phyloP scores from a whole-genome alignment of 2,797 vertebrate genomes.

The Crossoptilon crossoptilon region DNA sequence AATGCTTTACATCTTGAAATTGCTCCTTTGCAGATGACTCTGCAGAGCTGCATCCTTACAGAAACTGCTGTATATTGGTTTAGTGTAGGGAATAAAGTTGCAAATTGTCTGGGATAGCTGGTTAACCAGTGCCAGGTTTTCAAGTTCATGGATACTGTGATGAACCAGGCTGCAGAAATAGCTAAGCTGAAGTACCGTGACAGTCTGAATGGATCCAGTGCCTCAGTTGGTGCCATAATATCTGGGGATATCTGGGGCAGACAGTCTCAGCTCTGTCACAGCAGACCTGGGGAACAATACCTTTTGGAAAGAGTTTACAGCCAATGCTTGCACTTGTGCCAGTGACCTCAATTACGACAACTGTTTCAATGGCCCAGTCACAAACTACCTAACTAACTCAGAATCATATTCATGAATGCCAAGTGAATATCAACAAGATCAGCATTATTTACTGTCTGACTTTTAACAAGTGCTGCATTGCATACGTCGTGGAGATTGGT shows the following conservation, averaged over 20 bases:
- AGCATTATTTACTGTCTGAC: conserved; percentile 68
- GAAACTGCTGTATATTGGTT: not conserved
- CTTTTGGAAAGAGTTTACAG: not conserved
- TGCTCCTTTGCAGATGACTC: not conserved
- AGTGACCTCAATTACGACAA: conserved; percentile 11
- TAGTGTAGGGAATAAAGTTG: not conserved
- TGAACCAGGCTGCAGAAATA: not conserved
- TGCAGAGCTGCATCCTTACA: not conserved
- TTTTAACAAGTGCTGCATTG: conserved; percentile 49
- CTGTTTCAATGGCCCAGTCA: not conserved
- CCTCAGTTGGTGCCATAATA: not conserved
- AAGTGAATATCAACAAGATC: conserved; percentile 65
- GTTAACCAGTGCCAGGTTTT: not conserved
- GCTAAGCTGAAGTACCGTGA: not conserved
- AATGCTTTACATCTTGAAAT: not conserved
- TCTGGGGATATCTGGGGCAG: not conserved
- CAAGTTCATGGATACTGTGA: not conserved
- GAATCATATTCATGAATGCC: conserved; percentile 48
- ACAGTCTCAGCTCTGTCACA: not conserved
- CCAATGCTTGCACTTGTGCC: rapidly evolving
- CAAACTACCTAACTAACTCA: conserved; percentile 15
- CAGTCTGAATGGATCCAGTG: not conserved
- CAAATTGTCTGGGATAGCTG: not conserved
- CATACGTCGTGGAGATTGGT: conserved; percentile 45
- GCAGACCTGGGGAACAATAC: not conserved